A percentile compares a stretch with the other conserved stretches of the same genome.
Evolutionary conservation across 2,113 vertebrate species (phyloP).

Genomic region (Caranx ignobilis): DNA sequence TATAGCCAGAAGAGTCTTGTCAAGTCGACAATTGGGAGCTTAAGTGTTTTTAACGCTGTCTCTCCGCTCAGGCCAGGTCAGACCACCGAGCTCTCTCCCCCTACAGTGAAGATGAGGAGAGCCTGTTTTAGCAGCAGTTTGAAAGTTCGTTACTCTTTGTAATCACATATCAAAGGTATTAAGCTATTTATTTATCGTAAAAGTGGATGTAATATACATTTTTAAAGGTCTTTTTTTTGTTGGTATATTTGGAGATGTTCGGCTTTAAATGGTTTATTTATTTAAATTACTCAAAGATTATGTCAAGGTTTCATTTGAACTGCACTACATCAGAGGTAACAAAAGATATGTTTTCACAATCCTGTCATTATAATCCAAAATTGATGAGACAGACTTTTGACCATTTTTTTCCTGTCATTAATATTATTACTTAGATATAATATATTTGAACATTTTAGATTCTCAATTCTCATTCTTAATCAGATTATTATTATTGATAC

Average conservation of each 20-base stretch:
- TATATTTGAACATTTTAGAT: too few relatives aligned
- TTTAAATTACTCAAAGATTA: not conserved
- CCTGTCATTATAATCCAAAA: not conserved
- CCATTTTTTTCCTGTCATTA: too few relatives aligned
- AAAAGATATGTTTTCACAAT: not conserved
- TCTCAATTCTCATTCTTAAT: not conserved
- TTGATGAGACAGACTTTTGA: not conserved
- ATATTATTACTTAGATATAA: too few relatives aligned
- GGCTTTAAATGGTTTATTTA: too few relatives aligned
- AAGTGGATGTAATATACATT: not conserved
- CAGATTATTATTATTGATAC: too few relatives aligned
- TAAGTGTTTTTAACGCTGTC: constrained; percentile 42
- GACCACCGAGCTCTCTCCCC: not conserved
- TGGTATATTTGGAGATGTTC: too few relatives aligned
- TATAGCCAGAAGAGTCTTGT: constrained; percentile 42
- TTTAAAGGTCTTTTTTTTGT: not conserved
- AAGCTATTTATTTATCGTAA: not conserved
- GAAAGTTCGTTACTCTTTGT: not conserved
- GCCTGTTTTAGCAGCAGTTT: constrained; percentile 15
- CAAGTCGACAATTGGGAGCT: constrained; percentile 75
- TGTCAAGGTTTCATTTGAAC: not conserved
- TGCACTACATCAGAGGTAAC: not conserved
- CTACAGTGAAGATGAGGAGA: not conserved
- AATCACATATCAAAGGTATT: not conserved
- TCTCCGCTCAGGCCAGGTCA: constrained; percentile 5